Evolutionary conservation across 2,797 vertebrate genomes (phyloP), one percentile per base, ranked within the genome.

Genomic region (Pseudochromis fuscus): DNA sequence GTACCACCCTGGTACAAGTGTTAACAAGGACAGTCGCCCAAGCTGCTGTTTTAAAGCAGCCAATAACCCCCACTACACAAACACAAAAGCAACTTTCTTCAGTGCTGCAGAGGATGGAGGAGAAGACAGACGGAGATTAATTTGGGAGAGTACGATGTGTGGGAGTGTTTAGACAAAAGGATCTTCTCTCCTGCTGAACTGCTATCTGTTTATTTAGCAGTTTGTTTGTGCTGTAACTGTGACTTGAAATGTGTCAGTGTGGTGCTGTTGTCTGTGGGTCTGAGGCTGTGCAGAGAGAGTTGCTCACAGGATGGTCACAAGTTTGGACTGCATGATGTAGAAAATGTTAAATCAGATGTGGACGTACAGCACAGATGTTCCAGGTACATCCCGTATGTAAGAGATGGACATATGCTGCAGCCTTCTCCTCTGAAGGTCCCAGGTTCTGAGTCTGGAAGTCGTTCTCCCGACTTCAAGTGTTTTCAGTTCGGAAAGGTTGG

Each of bases 31-130:
- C 3, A 13, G 38, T 12, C 18, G 9, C 45, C 72, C 58, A 59
- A 1, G 40, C 40, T 45, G 10, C 56, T 42, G 37, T 30, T 19
- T 58, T 57, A 8, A 4, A 45, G 23, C 2, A 76, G 7, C 16
- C 38, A 42, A 19, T 18, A 42, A 18, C 38, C 38, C 38, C n/a
- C n/a, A n/a, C n/a, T 42, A n/a, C 38, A n/a, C 3, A 60, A 19
- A 55, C 55, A 59, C 57, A 56, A 46, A 55, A 13, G 2, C 7
- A 24, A 46, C 60, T 63, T 52, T 68, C 40, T 64, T 62, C 67
- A 19, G 15, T 7, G 13, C 7, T 35, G 31, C 15, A 13, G 38
- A 45, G 19, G 8, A n/a, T 18, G n/a, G 15, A 40, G 16, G 16
- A 40, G 5, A 18, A 16, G 38, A 42, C 18, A 60, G 31, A 31